Evolutionary conservation across 1,140 invertebrate genomes (phyloP).

Genomic region (Parasteatoda tepidariorum): DNA sequence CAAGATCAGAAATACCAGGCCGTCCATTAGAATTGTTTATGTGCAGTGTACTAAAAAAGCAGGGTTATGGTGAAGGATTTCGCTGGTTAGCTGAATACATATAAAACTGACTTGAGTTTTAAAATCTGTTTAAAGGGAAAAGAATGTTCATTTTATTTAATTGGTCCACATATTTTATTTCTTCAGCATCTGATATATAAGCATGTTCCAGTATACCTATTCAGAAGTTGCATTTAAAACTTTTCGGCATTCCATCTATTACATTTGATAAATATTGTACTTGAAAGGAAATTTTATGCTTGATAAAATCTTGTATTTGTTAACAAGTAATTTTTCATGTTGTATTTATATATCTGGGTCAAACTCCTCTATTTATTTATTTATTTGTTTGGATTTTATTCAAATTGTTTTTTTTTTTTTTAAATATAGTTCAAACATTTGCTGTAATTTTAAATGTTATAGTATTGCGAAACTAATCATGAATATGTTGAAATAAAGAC

Average conservation of each 20-base stretch:
- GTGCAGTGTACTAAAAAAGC: slow-evolving; percentile 98
- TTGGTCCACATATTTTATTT: background rate
- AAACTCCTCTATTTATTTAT: no score
- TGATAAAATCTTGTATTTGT: no score
- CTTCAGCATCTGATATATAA: background rate
- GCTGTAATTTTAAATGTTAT: no score
- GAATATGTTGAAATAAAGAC: no score
- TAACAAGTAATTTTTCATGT: no score
- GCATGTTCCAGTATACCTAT: background rate
- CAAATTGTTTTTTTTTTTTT: no score
- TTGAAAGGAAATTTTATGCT: no score
- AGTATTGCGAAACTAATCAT: no score
- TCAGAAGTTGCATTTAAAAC: background rate
- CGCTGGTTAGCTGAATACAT: slow-evolving; percentile 99
- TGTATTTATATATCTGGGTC: no score
- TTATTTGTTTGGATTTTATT: no score
- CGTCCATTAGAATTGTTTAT: slow-evolving; percentile 99
- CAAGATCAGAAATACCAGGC: slow-evolving; percentile 63
- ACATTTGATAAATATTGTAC: background rate
- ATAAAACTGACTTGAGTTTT: slow-evolving; percentile 17
- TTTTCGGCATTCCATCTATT: background rate
- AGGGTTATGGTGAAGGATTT: slow-evolving; percentile 99
- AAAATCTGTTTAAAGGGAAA: background rate
- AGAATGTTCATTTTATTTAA: background rate
- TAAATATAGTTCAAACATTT: no score